Percentiles rank a stretch among this genome's conserved stretches.
phyloP scores from a whole-genome alignment of 2,888 invertebrate species.

The Lepidocyrtinus sp. region DNA sequence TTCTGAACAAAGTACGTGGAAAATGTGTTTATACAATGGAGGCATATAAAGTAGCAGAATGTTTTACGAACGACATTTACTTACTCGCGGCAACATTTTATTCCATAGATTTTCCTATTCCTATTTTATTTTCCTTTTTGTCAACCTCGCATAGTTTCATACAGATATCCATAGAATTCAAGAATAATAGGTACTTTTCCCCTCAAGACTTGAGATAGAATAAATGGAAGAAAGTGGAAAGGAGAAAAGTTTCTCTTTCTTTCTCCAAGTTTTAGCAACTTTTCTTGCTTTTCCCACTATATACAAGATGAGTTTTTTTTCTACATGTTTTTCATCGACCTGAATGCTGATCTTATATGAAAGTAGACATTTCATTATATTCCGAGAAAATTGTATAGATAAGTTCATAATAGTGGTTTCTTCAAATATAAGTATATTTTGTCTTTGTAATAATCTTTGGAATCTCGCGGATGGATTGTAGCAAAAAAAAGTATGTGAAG shows the following conservation, averaged over 20 bases:
- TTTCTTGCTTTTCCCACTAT: conserved; percentile 49
- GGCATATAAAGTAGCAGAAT: background rate
- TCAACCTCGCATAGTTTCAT: background rate
- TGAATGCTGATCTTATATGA: background rate
- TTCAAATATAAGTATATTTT: conserved; percentile 36
- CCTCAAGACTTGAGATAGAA: conserved; percentile 40
- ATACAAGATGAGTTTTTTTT: conserved; percentile 23
- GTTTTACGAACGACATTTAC: background rate
- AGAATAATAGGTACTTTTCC: conserved; percentile 24
- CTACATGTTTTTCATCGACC: conserved; percentile 14
- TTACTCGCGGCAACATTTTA: background rate
- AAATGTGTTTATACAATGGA: too few species aligned
- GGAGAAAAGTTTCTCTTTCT: conserved; percentile 28
- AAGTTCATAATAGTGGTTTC: background rate
- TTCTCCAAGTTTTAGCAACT: conserved; percentile 31
- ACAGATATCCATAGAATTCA: background rate
- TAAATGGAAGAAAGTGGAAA: conserved; percentile 47
- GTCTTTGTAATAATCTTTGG: conserved; percentile 34
- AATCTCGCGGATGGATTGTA: conserved; percentile 17
- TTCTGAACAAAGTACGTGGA: background rate
- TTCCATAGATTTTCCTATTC: background rate
- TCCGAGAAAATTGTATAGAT: background rate
- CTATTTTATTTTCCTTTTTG: background rate
- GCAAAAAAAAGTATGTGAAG: background rate
- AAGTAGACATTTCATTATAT: background rate